Evolutionary conservation across 2,797 vertebrate species (phyloP).

Genomic region (Propithecus deckenii): DNA sequence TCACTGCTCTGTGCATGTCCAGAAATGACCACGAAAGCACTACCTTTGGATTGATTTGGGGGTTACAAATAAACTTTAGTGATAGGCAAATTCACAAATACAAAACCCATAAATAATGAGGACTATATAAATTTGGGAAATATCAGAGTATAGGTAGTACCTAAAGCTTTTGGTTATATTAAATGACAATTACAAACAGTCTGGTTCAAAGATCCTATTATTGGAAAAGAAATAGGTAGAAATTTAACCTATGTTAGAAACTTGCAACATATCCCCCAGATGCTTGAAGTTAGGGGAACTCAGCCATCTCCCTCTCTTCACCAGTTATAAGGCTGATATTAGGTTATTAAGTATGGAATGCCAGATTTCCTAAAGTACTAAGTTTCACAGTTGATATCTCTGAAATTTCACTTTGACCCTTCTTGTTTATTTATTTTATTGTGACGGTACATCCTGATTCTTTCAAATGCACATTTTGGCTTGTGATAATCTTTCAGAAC

Average conservation of each 20-base stretch:
- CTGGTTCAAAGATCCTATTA: background rate
- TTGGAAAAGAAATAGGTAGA: background rate
- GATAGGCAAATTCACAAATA: background rate
- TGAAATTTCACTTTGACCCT: no score
- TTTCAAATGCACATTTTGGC: no score
- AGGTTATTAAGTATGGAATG: no score
- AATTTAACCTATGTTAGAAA: background rate
- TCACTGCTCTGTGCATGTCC: background rate
- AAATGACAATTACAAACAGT: background rate
- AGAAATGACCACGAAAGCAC: rapidly evolving
- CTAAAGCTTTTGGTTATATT: no score
- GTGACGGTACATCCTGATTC: no score
- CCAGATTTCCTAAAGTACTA: no score
- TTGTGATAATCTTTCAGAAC: no score
- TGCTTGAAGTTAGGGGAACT: background rate
- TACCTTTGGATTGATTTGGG: no score
- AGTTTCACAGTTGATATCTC: no score
- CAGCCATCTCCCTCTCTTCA: background rate
- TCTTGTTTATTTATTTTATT: no score
- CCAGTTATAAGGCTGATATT: background rate
- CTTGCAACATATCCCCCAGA: background rate
- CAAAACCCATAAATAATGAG: no score
- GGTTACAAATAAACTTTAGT: background rate
- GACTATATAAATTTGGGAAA: background rate
- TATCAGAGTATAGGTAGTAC: rapidly evolving